phyloP scores from a whole-genome alignment of 2,888 invertebrate species.

The Encarsia formosa region DNA sequence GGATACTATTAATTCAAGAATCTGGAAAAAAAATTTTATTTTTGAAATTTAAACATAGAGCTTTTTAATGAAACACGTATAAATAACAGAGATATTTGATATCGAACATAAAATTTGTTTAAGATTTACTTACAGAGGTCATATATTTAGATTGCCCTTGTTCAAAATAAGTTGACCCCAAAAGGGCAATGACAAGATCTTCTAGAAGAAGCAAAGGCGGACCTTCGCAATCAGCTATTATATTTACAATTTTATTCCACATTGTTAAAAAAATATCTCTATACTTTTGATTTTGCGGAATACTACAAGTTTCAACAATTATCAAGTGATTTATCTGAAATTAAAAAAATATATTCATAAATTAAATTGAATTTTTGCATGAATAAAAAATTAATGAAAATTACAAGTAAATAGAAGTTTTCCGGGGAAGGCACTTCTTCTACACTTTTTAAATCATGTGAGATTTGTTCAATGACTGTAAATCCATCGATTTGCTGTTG shows the following conservation, averaged over 20 bases:
- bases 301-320: constrained; percentile 19
- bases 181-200: constrained; percentile 32
- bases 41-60: background rate
- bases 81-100: background rate
- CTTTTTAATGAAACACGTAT: background rate
- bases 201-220: constrained; percentile 31
- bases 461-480: constrained; percentile 9
- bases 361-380: background rate
- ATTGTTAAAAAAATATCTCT: constrained; percentile 29
- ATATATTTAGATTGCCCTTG: constrained; percentile 8
- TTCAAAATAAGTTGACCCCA: constrained; percentile 29
- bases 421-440: constrained; percentile 33
- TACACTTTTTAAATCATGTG: constrained; percentile 26
- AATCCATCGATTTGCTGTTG: constrained; percentile 21
- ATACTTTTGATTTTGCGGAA: constrained; percentile 24
- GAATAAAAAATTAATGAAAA: constrained; percentile 11
- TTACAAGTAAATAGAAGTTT: constrained; percentile 39
- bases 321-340: constrained; percentile 25
- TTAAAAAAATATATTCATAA: background rate
- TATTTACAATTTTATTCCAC: constrained; percentile 35
- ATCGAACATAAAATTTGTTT: background rate
- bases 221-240: constrained; percentile 34
- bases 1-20: constrained; percentile 31
- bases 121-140: constrained; percentile 12
- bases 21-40: too few species aligned